Evolutionary conservation across 2,797 vertebrate genomes (phyloP), one percentile per base, ranked within the genome.

Genomic region (Mastacembelus armatus): DNA sequence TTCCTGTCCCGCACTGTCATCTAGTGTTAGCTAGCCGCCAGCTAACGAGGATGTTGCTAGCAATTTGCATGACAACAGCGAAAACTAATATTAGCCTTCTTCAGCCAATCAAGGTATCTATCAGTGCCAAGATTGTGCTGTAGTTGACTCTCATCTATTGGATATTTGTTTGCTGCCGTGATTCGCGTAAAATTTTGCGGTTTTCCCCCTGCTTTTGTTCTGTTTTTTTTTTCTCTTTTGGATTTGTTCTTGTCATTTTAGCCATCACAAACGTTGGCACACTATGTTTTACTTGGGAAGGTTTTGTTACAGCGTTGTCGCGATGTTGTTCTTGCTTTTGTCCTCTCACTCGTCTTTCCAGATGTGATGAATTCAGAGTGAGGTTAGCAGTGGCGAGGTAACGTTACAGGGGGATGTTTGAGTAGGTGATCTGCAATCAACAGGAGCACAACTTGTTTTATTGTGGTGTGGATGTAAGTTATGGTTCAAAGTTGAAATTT

Each of bases 41-140:
- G 90, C 89, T 91, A 90, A 86, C 83, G 59, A 83, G 77, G 78
- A 80, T 89, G 83, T 77, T 85, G 88, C 87, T 91, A 91, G 61
- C 80, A 56, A 91, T 92, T 92, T 92, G 90, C 91, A 91, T 92
- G 90, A 92, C 90, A 92, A 92, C 90, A 92, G 87, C 89, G 89
- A 89, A 91, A 89, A 92, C 91, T 91, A 90, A 88, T 88, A 90
- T 88, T 89, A 91, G 88, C 89, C 51, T 73, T 81, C 66, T 85
- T 82, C 76, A 85, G 77, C 85, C 85, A 88, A 85, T 86, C 81
- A 74, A 87, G 75, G 81, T 84, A 71, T 84, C 74, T 84, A 76
- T 77, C 78, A 78, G 61, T 65, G 62, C 71, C 57, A 57, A 50
- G 66, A 80, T 68, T 62, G 70, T 35, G 67, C 3, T 63, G 52